phyloP scores from a whole-genome alignment of 2,888 invertebrate species.

The Watsonalla binaria region DNA sequence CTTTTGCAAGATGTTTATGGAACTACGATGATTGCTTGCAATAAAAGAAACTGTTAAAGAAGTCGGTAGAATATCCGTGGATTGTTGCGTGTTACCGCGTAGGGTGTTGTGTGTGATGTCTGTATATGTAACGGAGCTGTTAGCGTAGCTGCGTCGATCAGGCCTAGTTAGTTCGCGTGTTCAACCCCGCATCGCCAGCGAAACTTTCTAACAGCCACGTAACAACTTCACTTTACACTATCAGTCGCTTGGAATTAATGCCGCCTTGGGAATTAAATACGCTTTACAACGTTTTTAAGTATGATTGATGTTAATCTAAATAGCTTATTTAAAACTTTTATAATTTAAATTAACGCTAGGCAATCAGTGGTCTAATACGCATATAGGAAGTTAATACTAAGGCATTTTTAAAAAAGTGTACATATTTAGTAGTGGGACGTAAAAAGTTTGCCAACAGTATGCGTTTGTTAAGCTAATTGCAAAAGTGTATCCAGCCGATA shows the following conservation, averaged over 20 bases:
- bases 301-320: not conserved
- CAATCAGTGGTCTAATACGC: not conserved
- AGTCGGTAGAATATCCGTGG: not conserved
- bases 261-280: constrained; percentile 14
- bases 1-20: no score
- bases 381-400: no score
- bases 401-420: not conserved
- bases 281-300: not conserved
- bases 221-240: constrained; percentile 52
- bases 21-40: no score
- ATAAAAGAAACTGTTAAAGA: not conserved
- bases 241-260: constrained; percentile 29
- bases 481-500: constrained; percentile 47
- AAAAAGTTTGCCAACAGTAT: constrained; percentile 15
- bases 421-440: not conserved
- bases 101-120: not conserved
- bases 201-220: constrained; percentile 55
- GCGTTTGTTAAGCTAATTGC: constrained; percentile 50
- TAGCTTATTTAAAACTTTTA: not conserved
- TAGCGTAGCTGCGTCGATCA: constrained; percentile 31
- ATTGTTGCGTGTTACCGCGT: not conserved
- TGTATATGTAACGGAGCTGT: constrained; percentile 11
- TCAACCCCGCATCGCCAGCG: constrained; percentile 37
- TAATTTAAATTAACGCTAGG: not conserved
- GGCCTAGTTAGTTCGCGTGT: constrained; percentile 52